A percentile compares a stretch with the other conserved stretches of the same genome.
These are phyloP conservation scores for Lingula anatina DNA, from an alignment of 2,888 invertebrate genomes.

Conservation along the genomic window DNA sequence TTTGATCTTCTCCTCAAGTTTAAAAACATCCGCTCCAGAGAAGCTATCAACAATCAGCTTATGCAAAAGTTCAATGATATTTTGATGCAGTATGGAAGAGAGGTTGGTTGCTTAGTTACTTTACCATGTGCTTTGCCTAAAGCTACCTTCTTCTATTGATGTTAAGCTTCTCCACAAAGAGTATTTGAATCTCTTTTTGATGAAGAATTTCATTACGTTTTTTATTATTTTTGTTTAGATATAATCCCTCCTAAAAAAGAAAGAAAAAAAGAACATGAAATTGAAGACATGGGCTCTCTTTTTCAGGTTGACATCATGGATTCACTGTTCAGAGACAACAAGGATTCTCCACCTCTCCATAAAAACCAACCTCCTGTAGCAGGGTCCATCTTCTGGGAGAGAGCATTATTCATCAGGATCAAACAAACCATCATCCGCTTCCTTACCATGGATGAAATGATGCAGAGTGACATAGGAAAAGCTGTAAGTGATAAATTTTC, in stretches of 20 bases:
- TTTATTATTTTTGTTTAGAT: too few species aligned
- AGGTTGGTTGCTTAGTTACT: conserved; percentile 62
- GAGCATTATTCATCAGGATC: conserved; percentile 71
- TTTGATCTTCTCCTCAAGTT: conserved; percentile 75
- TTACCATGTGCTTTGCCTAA: too few species aligned
- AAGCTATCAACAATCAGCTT: conserved; percentile 68
- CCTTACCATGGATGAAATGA: conserved; percentile 69
- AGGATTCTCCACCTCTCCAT: conserved; percentile 63
- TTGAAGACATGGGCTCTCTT: too few species aligned
- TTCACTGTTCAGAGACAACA: conserved; percentile 40
- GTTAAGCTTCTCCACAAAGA: background rate
- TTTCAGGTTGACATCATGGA: conserved; percentile 59
- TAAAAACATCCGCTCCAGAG: conserved; percentile 70
- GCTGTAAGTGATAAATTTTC: conserved; percentile 54
- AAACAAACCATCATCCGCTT: conserved; percentile 77
- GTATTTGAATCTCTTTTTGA: too few species aligned
- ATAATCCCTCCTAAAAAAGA: too few species aligned
- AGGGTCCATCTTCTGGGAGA: conserved; percentile 81
- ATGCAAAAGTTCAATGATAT: conserved; percentile 78
- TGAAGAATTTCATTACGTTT: too few species aligned
- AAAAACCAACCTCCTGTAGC: conserved; percentile 75
- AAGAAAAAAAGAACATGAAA: too few species aligned
- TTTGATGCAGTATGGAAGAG: conserved; percentile 77
- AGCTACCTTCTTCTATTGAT: too few species aligned
- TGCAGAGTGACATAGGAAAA: conserved; percentile 66